Conservation (phyloP, 2,888 invertebrate species). For the Drosophila planitibia region DNA sequence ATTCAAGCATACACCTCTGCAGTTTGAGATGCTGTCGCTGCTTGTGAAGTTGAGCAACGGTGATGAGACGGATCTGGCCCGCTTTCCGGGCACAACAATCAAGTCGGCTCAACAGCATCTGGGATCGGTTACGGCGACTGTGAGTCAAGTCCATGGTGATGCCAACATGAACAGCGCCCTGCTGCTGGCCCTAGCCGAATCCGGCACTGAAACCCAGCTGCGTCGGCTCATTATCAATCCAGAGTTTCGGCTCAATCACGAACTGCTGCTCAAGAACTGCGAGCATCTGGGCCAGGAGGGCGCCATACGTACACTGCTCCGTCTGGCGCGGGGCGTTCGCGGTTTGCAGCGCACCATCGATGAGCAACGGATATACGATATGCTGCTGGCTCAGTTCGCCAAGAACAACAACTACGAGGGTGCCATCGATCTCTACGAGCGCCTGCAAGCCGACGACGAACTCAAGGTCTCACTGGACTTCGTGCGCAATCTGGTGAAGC, state of each 20-base stretch:
- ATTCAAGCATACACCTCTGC: slow-evolving; percentile 88
- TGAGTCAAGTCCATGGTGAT: slow-evolving; percentile 85
- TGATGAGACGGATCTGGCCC: slow-evolving; percentile 49
- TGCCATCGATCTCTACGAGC: slow-evolving; percentile 82
- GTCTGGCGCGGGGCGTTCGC: slow-evolving; percentile 81
- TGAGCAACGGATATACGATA: slow-evolving; percentile 83
- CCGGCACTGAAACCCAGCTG: slow-evolving; percentile 85
- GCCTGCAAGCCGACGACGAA: slow-evolving; percentile 82
- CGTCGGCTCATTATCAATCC: slow-evolving; percentile 86
- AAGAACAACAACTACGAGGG: slow-evolving; percentile 78
- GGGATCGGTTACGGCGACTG: slow-evolving; percentile 80
- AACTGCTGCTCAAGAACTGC: slow-evolving; percentile 86
- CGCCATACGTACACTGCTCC: slow-evolving; percentile 77
- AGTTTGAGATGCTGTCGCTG: slow-evolving; percentile 87
- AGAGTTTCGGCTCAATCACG: slow-evolving; percentile 86
- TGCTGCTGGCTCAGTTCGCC: slow-evolving; percentile 81
- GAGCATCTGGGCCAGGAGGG: slow-evolving; percentile 84
- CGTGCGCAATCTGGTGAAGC: slow-evolving; percentile 76
- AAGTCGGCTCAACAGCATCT: slow-evolving; percentile 84
- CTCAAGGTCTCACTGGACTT: slow-evolving; percentile 82
- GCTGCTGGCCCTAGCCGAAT: slow-evolving; percentile 86
- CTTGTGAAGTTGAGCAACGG: slow-evolving; percentile 83
- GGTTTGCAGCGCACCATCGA: slow-evolving; percentile 81
- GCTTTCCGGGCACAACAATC: slow-evolving; percentile 56
- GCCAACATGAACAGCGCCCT: slow-evolving; percentile 84